Evolutionary conservation across 2,113 vertebrate genomes (phyloP).

Genomic region (Corythornis vintsioides): DNA sequence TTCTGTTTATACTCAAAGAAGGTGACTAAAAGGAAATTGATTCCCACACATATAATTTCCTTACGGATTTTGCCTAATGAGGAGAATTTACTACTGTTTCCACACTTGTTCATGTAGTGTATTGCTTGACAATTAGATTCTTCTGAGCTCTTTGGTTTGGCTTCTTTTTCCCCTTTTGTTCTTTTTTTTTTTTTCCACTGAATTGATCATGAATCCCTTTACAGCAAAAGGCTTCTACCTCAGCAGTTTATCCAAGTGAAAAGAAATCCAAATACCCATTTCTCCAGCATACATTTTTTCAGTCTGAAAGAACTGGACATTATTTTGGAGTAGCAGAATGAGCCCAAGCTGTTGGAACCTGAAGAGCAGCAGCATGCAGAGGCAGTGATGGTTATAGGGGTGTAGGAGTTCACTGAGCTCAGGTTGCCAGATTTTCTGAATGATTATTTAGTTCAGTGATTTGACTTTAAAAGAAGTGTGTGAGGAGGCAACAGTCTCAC

Average conservation of each 20-base stretch:
- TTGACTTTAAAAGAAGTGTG: neutral
- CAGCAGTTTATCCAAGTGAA: neutral
- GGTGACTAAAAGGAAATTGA: neutral
- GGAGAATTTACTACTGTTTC: neutral
- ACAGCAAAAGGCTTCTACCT: neutral
- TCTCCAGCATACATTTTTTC: neutral
- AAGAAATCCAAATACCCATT: neutral
- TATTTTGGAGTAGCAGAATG: neutral
- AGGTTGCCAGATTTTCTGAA: neutral
- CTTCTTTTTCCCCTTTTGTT: neutral
- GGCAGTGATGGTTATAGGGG: neutral
- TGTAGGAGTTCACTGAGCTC: neutral
- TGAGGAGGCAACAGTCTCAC: neutral
- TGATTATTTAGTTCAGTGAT: neutral
- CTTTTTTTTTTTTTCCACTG: neutral
- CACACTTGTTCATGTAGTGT: neutral
- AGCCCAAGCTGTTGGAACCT: neutral
- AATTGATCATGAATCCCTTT: neutral
- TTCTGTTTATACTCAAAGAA: neutral
- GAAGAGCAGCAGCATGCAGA: neutral
- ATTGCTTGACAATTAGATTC: neutral
- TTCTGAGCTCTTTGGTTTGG: neutral
- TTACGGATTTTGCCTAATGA: neutral
- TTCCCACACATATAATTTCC: neutral
- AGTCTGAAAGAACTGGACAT: neutral